Base-by-base conservation (phyloP, 2,888 invertebrate genomes). In the Chromoteleia sp. region DNA sequence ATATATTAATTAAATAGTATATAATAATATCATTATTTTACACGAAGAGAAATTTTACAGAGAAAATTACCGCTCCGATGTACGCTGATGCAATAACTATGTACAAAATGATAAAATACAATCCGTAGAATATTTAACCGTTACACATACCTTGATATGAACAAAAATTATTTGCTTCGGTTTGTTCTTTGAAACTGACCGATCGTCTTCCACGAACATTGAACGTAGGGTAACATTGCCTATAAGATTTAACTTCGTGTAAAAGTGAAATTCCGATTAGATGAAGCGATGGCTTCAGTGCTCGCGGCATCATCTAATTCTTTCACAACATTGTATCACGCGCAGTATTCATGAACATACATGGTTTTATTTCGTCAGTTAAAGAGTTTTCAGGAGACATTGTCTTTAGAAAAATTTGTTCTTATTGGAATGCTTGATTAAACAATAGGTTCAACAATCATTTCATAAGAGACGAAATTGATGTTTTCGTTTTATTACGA, bases 1-100 rank as follows among this genome's bases (percentile, higher is more conserved):
- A 87, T 88, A 86, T 87, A 88, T 88, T 86, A 87, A 89, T 89
- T 89, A 88, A 89, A 90, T 87, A 87, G 88, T 87, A 88, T 88
- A 87, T 90, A 87, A 86, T 74, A 78, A 76, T 83, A 87, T 89
- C 88, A 89, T 88, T 90, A 89, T 85, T 88, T 88, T 63, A 65
- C 74, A 74, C 74, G 65, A 65, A 74, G 74, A 36, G n/a, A 65
- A 75, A 75, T 56, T 12, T 63, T 29, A 39, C 17, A 21, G 17
- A 17, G 19, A 59, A 59, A 59, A 41, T 63, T 36, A 54, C 21
- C 4, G 8, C 10, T 33, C 5, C 8, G 17, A 50, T 33, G 4
- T 48, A 21, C 7, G 12, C 10, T 14, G 14, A 14, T 25, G 25
- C 25, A 25, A 59, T 41, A 59, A 50, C 50, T 67, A 76, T 59